Evolutionary conservation across 2,113 vertebrate genomes (phyloP).

Genomic region (Coryphaenoides rupestris): DNA sequence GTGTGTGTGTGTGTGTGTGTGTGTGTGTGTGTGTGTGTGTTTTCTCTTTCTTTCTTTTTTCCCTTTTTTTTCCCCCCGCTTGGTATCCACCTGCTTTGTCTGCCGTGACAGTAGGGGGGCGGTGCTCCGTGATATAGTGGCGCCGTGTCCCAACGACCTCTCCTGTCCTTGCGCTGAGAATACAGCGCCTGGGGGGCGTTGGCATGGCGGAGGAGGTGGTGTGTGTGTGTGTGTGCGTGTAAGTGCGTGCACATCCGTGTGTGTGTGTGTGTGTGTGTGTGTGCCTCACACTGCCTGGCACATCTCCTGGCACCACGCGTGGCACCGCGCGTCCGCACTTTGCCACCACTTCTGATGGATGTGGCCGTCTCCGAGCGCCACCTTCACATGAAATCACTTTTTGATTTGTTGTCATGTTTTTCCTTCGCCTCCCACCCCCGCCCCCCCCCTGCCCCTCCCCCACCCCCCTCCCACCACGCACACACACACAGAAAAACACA

Average conservation of each 20-base stretch:
- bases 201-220: slow-evolving; percentile 56
- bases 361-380: slow-evolving; percentile 60
- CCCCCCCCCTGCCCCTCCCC: slow-evolving; percentile 18
- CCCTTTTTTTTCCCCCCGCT: slow-evolving; percentile 31
- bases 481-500: too few relatives aligned
- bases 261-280: slow-evolving; percentile 1
- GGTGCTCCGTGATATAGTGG: slow-evolving; percentile 68
- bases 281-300: slow-evolving; percentile 68
- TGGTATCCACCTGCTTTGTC: slow-evolving; percentile 56
- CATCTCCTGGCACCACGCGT: slow-evolving; percentile 62
- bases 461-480: not conserved
- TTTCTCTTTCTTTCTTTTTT: slow-evolving; percentile 8
- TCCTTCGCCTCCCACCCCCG: slow-evolving; percentile 14
- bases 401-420: slow-evolving; percentile 70
- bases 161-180: slow-evolving; percentile 69
- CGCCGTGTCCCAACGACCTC: slow-evolving; percentile 67
- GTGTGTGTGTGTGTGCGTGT: too few relatives aligned
- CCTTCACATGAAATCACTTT: slow-evolving; percentile 69
- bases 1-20: too few relatives aligned
- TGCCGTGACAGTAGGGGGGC: slow-evolving; percentile 52
- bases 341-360: slow-evolving; percentile 61
- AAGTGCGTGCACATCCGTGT: too few relatives aligned
- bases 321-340: slow-evolving; percentile 61
- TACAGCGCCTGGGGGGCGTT: slow-evolving; percentile 66
- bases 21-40: too few relatives aligned